Evolutionary conservation across 2,113 vertebrate genomes (phyloP), one percentile per base, ranked within the genome.

Genomic region (Cettia cetti): DNA sequence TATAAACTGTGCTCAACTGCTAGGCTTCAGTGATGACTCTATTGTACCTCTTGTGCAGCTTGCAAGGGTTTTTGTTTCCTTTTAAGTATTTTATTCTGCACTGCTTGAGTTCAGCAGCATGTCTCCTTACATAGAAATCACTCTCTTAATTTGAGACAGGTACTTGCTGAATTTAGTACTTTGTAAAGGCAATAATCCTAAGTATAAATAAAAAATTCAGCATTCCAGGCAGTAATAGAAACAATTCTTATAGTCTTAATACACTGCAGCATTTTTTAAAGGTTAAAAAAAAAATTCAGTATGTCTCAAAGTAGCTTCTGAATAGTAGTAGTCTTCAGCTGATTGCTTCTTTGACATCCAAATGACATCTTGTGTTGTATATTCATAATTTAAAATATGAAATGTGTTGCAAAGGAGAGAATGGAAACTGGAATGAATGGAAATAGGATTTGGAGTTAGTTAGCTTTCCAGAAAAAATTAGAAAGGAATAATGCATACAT

Each of bases 161-260:
- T 74, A 35, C 77, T 95, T 35, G 35, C 77, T 95, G 81, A 86
- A 96, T 95, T 91, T 93, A 96, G 75, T 92, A 64, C 64, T 96
- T 92, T 92, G 87, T 86, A 85, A 94, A 71, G 77, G 77, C 68
- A 95, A 88, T 95, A 94, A 93, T 94, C 79, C 64, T 82, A 86
- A 96, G 79, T 88, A 96, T 63, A 88, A 95, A 95, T 94, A 95
- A 97, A 94, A 94, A 93, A 82, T 92, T 86, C 94, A 96, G 57
- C n/a, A 71, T 75, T 94, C 33, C 21, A 72, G 74, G 59, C 79
- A 91, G 71, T 84, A 89, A 88, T 66, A 96, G 89, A 92, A 94
- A 66, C 79, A 66, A 71, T 91, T 92, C 82, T 85, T 96, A 60
- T 45, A 59, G 87, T 92, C 54, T 49, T 91, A 83, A 93, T 87